Conservation (phyloP, 2,113 vertebrate species). For the Passer domesticus region DNA sequence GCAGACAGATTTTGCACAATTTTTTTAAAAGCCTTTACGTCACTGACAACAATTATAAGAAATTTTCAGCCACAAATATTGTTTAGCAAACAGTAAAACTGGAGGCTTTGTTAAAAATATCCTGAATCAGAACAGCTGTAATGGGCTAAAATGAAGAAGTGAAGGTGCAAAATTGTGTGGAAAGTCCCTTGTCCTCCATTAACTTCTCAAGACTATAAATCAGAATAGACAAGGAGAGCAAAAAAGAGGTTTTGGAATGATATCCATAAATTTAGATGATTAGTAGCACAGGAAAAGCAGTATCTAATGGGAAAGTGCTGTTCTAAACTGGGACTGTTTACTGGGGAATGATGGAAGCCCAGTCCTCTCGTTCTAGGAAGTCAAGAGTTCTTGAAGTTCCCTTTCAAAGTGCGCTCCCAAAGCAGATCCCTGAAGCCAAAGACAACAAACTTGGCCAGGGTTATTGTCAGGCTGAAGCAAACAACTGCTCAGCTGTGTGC, state of each 20-base stretch:
- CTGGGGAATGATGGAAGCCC: not conserved
- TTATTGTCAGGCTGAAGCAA: constrained; percentile 22
- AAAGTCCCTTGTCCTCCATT: not conserved
- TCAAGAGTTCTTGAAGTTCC: constrained; percentile 10
- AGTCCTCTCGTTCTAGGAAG: not conserved
- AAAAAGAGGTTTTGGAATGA: constrained; percentile 9
- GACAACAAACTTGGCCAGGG: constrained; percentile 30
- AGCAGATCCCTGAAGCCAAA: constrained; percentile 25
- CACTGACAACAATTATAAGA: not conserved
- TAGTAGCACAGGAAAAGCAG: not conserved
- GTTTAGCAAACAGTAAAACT: not conserved
- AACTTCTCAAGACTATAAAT: not conserved
- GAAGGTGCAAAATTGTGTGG: not conserved
- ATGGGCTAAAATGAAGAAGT: not conserved
- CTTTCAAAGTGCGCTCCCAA: not conserved
- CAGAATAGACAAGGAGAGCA: not conserved
- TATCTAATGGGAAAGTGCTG: not conserved
- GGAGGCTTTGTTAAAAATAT: not conserved
- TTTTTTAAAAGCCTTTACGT: not conserved
- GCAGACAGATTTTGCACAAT: not conserved
- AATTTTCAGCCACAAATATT: not conserved
- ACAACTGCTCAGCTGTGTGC: not conserved
- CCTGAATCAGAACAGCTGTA: not conserved
- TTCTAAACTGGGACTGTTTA: constrained; percentile 36
- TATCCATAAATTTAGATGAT: not conserved